These are phyloP conservation scores for Epizoanthus rinbou DNA, from an alignment of 92 coral and sea anemone species.

Conservation along the genomic window DNA sequence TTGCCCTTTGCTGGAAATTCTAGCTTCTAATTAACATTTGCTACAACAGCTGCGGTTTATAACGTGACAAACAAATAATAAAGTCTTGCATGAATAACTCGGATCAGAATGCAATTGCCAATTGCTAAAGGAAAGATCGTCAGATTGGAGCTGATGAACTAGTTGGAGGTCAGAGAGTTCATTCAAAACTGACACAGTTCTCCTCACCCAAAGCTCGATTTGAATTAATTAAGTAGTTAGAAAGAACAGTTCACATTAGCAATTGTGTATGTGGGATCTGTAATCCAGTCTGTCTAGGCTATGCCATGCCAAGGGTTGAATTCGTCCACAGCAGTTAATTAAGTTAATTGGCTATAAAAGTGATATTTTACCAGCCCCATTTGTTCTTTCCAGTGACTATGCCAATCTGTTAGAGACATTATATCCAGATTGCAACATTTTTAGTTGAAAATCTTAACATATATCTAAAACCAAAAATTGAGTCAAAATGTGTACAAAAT, in stretches of 20 bases:
- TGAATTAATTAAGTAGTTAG: too few species aligned
- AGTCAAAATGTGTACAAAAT: too few species aligned
- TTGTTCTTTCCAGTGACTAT: background rate
- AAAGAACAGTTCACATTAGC: too few species aligned
- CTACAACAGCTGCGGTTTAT: slow-evolving; percentile 7
- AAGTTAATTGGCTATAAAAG: slow-evolving; percentile 22
- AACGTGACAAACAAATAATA: background rate
- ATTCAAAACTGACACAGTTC: too few species aligned
- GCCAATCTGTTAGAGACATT: background rate
- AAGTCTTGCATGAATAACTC: background rate
- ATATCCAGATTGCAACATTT: background rate
- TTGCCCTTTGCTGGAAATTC: background rate
- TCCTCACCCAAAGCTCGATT: too few species aligned
- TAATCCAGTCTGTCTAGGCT: too few species aligned
- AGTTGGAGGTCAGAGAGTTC: background rate
- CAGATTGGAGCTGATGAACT: background rate
- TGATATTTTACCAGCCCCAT: background rate
- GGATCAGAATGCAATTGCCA: background rate
- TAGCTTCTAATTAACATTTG: slow-evolving; percentile 1
- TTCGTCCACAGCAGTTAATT: background rate
- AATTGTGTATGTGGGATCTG: too few species aligned
- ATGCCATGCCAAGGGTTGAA: background rate
- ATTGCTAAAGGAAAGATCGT: background rate
- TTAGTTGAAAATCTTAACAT: too few species aligned
- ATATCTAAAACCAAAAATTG: too few species aligned